Evolutionary conservation across 2,888 invertebrate genomes (phyloP).

Genomic region (Aspidiotus destructor): DNA sequence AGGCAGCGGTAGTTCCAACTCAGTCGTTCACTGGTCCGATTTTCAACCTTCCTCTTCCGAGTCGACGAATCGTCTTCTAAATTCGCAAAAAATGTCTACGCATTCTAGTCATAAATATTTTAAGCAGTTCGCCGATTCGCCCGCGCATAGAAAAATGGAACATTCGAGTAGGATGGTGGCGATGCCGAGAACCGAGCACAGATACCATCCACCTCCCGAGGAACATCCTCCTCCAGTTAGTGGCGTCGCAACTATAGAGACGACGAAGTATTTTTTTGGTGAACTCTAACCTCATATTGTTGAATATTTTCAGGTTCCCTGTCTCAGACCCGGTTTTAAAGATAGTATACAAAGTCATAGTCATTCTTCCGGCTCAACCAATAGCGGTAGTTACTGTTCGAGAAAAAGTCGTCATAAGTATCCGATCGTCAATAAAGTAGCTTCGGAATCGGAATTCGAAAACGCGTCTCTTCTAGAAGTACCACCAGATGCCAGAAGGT

Average conservation of each 20-base stretch:
- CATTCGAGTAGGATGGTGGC: slow-evolving; percentile 8
- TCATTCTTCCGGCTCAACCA: slow-evolving; percentile 29
- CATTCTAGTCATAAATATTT: slow-evolving; percentile 30
- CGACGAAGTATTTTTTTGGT: background rate
- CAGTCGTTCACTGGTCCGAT: slow-evolving; percentile 33
- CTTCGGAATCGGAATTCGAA: slow-evolving; percentile 38
- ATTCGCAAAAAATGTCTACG: slow-evolving; percentile 23
- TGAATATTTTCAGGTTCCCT: slow-evolving; percentile 17
- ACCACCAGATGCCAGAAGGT: slow-evolving; percentile 24
- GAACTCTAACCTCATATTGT: background rate
- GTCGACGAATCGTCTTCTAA: slow-evolving; percentile 28
- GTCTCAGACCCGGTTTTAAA: slow-evolving; percentile 17
- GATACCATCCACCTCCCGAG: slow-evolving; percentile 39
- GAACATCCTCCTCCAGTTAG: slow-evolving; percentile 39
- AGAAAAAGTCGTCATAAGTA: slow-evolving; percentile 24
- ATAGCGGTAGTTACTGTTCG: slow-evolving; percentile 28
- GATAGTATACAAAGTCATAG: slow-evolving; percentile 18
- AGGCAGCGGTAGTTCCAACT: slow-evolving; percentile 20
- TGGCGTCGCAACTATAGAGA: background rate
- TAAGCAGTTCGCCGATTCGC: slow-evolving; percentile 18
- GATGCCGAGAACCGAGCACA: slow-evolving; percentile 33
- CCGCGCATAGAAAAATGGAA: slow-evolving; percentile 18
- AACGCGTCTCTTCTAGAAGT: slow-evolving; percentile 37
- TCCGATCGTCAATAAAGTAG: slow-evolving; percentile 21
- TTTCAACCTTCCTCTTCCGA: slow-evolving; percentile 32